These are phyloP conservation scores for Typhlomys cinereus DNA, from an alignment of 2,113 vertebrate genomes.

Conservation along the genomic window DNA sequence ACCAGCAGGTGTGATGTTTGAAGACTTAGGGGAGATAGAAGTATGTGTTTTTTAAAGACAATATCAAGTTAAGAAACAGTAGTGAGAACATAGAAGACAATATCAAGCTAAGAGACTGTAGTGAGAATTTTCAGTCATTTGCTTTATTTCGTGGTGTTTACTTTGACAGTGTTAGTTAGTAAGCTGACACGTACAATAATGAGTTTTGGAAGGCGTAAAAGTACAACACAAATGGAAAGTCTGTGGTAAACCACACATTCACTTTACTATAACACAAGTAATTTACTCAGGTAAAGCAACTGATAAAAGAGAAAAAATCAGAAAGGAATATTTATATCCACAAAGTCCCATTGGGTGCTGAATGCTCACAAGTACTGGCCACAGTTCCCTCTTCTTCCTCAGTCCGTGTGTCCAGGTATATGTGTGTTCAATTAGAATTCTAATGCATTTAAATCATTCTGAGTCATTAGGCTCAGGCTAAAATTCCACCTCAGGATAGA, in stretches of 20 bases:
- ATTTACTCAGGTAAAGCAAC: not conserved
- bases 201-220: not conserved
- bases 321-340: conserved; percentile 29
- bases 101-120: conserved; percentile 26
- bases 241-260: not conserved
- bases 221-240: not conserved
- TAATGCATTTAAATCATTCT: conserved; percentile 55
- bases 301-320: not conserved
- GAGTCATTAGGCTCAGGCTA: conserved; percentile 10
- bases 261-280: not conserved
- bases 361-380: not conserved
- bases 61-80: conserved; percentile 18
- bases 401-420: not conserved
- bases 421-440: conserved; percentile 43
- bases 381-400: not conserved
- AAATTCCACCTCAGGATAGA: not conserved
- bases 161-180: conserved; percentile 38
- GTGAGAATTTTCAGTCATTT: conserved; percentile 31
- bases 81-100: conserved; percentile 44
- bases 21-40: not conserved
- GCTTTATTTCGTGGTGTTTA: conserved; percentile 32
- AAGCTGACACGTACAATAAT: conserved; percentile 24
- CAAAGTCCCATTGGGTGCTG: not conserved
- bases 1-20: not conserved
- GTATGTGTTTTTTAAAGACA: conserved; percentile 5